Evolutionary conservation across 2,888 invertebrate genomes (phyloP), one percentile per base, ranked within the genome.

Genomic region (Helleia helle): DNA sequence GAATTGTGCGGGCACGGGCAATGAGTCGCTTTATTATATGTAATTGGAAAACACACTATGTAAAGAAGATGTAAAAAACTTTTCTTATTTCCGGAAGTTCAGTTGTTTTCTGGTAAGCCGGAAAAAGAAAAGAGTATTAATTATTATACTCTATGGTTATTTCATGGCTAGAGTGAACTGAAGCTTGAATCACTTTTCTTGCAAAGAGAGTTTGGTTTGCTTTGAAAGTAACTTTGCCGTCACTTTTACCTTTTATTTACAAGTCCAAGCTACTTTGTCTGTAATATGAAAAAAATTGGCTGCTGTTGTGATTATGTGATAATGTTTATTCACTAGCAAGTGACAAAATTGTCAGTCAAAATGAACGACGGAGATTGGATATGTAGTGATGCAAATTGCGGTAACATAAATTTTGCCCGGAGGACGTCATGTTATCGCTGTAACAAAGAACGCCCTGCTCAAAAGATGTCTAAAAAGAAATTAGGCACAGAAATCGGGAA

Each of bases 401-500:
- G 92, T 53, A 98, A 98, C 87, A 89, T 97, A 41, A 98, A 98
- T 86, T 97, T 97, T 87, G 95, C 96, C 18, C 89, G 97, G 49
- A 87, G 97, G 56, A 89, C 87, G 58, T 90, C 93, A 56, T 98
- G 98, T 77, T 97, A 97, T 85, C 90, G 96, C 57, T 98, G 97
- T 84, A 93, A 93, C 55, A 93, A 93, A 87, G 93, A 86, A 46
- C 79, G 80, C 48, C 77, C 75, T 26, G 81, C 83, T 47, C 64
- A 56, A 13, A 79, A 75, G 54, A 49, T 65, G 12, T 62, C 50
- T 40, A 92, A 92, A 72, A 94, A 94, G 73, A 95, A 95, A 76
- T 87, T 96, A 36, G 95, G 97, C 0, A 94, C 95, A 44, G 99
- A 99, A 85, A 98, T 99, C 56, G 99, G 99, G 2, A 99, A 99